phyloP scores from a whole-genome alignment of 2,888 invertebrate genomes.

The Protophormia terraenovae region DNA sequence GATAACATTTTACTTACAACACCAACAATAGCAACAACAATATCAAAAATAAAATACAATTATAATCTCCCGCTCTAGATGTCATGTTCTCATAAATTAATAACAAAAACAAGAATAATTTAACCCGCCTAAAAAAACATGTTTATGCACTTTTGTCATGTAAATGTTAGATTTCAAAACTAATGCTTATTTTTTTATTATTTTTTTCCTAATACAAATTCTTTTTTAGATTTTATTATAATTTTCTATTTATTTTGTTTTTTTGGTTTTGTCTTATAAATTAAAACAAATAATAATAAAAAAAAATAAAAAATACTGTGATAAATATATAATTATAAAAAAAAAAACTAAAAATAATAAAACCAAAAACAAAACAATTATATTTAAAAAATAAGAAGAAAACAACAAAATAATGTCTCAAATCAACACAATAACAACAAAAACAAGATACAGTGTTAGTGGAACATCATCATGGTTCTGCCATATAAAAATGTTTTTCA shows the following conservation, averaged over 20 bases:
- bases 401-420: conserved; percentile 54
- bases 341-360: neutral
- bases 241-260: conserved; percentile 23
- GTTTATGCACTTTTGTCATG: conserved; percentile 30
- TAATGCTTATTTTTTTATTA: conserved; percentile 31
- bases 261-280: conserved; percentile 45
- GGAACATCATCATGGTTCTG: conserved; percentile 11
- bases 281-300: conserved; percentile 38
- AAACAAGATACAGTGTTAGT: conserved; percentile 4
- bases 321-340: conserved; percentile 51
- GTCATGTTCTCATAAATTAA: conserved; percentile 63
- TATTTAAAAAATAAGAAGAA: neutral
- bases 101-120: conserved; percentile 28
- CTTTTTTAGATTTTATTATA: conserved; percentile 38
- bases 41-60: neutral
- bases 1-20: conserved; percentile 32
- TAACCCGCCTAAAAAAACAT: conserved; percentile 29
- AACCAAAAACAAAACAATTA: conserved; percentile 3
- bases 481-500: conserved; percentile 26
- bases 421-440: conserved; percentile 33
- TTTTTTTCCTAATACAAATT: conserved; percentile 2
- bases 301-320: conserved; percentile 53
- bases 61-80: conserved; percentile 40
- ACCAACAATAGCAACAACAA: neutral
- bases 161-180: conserved; percentile 23